Base-by-base conservation (phyloP, 1,140 invertebrate species). In the Scaptomyza montana region DNA sequence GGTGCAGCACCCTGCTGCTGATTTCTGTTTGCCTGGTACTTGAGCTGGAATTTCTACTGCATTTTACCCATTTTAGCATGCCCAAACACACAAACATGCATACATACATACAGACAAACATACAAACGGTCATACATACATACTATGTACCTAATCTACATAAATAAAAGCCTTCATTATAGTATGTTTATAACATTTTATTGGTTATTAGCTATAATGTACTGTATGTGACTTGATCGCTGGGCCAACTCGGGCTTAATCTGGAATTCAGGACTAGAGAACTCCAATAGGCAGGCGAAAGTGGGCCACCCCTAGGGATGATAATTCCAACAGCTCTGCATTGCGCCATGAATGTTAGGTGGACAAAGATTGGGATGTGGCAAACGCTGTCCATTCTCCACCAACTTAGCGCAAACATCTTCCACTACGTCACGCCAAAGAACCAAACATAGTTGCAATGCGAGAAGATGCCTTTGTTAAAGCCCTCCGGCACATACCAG, bases 391-490 rank as follows among this genome's bases (percentile, higher is more conserved):
- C 96, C 96, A 66, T 93, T 94, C 78, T 97, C 96, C 9, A 97
- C 95, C 36, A 96, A 86, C 92, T 96, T 82, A 95, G 96, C 0
- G 97, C 96, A 93, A 97, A 99, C 96, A 98, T 98, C 94, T 99
- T 98, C 98, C 98, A 99, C 13, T 99, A 93, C 7, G 97, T 98
- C 7, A 99, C 94, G 3, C 97, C 98, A 93, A 96, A 99, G 85
- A 97, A 97, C 98, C 98, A 99, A 0, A 98, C 97, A 92, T 99
- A 98, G 92, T 96, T 97, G 55, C 96, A 95, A 92, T 97, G 96
- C 19, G 97, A 97, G 92, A 99, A 99, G n/a, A 95, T 96, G n/a
- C 97, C 97, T 92, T 95, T 97, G 92, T 98, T 98, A 77, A 97
- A 97, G 12, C 97, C 97, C 93, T 99, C 98, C 2, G 97, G 97